Conservation (phyloP, 2,113 vertebrate species). For the Cricetomys ansorgei region DNA sequence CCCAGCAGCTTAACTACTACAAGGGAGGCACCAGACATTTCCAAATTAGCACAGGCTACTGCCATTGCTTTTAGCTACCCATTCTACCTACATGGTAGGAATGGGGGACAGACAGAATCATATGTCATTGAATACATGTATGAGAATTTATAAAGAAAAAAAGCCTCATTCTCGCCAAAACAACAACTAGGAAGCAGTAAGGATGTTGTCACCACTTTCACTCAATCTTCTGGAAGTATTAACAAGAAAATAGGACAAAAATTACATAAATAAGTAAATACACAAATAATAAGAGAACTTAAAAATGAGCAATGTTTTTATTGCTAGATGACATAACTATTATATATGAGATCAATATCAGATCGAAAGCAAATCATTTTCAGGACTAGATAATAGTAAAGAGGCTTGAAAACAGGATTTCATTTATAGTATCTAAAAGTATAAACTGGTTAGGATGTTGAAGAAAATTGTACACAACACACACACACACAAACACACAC, state of each 20-base stretch:
- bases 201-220: not conserved
- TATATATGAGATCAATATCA: not conserved
- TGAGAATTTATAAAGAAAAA: not conserved
- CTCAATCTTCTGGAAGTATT: not conserved
- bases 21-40: not conserved
- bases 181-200: not conserved
- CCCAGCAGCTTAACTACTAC: too few relatives aligned
- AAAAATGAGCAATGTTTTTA: not conserved
- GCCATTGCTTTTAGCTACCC: not conserved
- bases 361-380: slow-evolving; percentile 43
- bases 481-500: not conserved
- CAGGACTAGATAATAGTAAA: not conserved
- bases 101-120: not conserved
- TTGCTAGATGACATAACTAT: not conserved
- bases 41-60: not conserved
- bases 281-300: not conserved
- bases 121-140: not conserved
- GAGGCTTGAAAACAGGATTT: not conserved
- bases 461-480: not conserved
- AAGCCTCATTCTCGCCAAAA: not conserved
- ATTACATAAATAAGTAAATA: not conserved
- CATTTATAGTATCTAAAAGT: slow-evolving; percentile 30
- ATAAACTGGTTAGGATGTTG: not conserved
- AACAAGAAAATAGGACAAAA: not conserved
- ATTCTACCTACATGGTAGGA: not conserved